Evolutionary conservation across 2,113 vertebrate species (phyloP).

Genomic region (Aspiorhynchus laticeps): DNA sequence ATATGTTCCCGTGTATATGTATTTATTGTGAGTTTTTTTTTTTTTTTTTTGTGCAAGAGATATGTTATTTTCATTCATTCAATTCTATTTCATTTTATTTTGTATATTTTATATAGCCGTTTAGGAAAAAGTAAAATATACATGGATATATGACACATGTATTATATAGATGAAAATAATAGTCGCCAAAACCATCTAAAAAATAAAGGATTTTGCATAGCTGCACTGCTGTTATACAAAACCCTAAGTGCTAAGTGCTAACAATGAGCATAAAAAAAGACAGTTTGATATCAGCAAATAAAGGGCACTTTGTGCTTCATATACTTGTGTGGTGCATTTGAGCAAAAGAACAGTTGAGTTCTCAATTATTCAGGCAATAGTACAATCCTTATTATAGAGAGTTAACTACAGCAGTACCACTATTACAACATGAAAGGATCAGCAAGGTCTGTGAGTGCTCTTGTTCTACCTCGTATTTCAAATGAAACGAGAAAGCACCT

Average conservation of each 20-base stretch:
- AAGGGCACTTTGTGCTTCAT: background rate
- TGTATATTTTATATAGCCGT: no score
- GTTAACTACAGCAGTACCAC: slow-evolving; percentile 33
- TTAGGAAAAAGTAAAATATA: no score
- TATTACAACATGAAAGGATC: slow-evolving; percentile 17
- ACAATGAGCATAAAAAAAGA: background rate
- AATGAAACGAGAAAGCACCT: slow-evolving; percentile 53
- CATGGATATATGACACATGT: background rate
- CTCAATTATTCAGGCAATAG: slow-evolving; percentile 52
- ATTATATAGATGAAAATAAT: background rate
- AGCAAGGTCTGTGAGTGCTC: slow-evolving; percentile 25
- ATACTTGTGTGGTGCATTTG: slow-evolving; percentile 20
- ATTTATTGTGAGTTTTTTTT: background rate
- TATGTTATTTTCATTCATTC: no score
- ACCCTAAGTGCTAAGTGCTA: background rate
- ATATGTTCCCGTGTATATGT: background rate
- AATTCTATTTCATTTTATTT: no score
- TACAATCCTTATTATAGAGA: slow-evolving; percentile 51
- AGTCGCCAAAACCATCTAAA: background rate
- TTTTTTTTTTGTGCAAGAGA: background rate
- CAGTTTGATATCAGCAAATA: no score
- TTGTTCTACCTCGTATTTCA: slow-evolving; percentile 52
- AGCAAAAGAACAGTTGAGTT: slow-evolving; percentile 49
- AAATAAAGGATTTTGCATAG: background rate
- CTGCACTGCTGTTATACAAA: background rate